Base-by-base conservation (phyloP, 2,888 invertebrate species). In the Lapara coniferarum region DNA sequence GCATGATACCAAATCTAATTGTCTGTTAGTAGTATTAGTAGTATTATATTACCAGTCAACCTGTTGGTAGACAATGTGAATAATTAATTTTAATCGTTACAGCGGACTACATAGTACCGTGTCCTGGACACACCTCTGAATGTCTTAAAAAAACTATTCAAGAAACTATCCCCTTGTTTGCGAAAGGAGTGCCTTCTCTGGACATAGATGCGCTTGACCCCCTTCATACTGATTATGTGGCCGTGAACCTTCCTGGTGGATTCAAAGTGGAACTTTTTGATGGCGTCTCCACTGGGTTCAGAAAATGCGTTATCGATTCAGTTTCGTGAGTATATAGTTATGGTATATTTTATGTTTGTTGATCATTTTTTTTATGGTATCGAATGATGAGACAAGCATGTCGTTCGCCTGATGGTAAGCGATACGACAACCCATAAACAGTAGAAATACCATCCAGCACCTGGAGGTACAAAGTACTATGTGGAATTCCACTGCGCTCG, bases 241-340 rank as follows among this genome's bases (percentile, higher is more conserved):
- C 78, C 0, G 51, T 89, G 10, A 73, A 81, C 0, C 77, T 91
- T 0, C 85, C 90, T 0, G 91, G 91, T 12, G 82, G 79, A 0
- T 83, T 92, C 8, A 87, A 85, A 73, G 74, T 91, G 8, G 78
- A 85, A 14, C 75, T 91, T 2, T 71, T 70, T 10, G 81, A 91
- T 71, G 90, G 89, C 46, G 75, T 74, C n/a, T 56, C 85, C 52
- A 87, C 85, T 53, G 92, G 92, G 10, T 70, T 89, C n/a, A 82
- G 78, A 66, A 90, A 89, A 71, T 92, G 92, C 66, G 72, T 75
- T 0, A 83, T 92, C 2, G 87, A 91, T 68, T 78, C 82, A 30
- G 85, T 80, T 0, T 74, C 75, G 89, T 89, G 72, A 85, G 88
- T 83, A 67, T 49, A 69, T 69, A n/a, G 59, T 51, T 51, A 5